Base-by-base conservation (phyloP, 2,113 vertebrate genomes). In the Motacilla alba region DNA sequence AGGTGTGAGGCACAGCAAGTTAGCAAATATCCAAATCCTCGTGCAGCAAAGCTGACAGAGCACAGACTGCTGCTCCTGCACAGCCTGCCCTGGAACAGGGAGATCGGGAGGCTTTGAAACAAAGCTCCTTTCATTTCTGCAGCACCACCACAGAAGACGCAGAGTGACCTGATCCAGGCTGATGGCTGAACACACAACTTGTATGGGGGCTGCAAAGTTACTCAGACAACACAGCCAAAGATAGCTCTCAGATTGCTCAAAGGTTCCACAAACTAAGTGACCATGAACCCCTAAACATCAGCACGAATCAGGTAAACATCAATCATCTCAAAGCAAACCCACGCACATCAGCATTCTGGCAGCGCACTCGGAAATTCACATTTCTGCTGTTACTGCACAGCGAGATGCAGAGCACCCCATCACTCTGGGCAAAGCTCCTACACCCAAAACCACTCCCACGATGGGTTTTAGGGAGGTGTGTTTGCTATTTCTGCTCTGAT, bases 111-210 rank as follows among this genome's bases (percentile, higher is more conserved):
- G 94, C 94, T 56, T 55, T 89, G 94, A 88, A 96, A 97, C 94
- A 97, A 97, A 97, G 94, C 87, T 94, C 88, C 95, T 96, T 96
- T 97, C 55, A 96, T 95, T 97, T 93, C 96, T 73, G 89, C 92
- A 95, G 78, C 94, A n/a, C 76, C 87, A 80, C 56, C 26, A 1
- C 81, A 83, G 95, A 95, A 77, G 97, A 90, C 37, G 28, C 88
- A 69, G 35, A 79, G 94, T 52, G 94, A 97, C 95, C 92, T 89
- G 50, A 69, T 13, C 53, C 63, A 26, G 60, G 9, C 84, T 76
- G 81, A 35, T 1, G 19, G 84, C 67, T 59, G 60, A 77, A 66
- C 60, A 4, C 2, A 3, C 4, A 7, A 31, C 33, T 44, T 55
- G 26, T 13, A 14, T 0, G 0, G 43, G 72, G 75, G 58, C 84